Evolutionary conservation across 2,888 invertebrate genomes (phyloP).

Genomic region (Cataglyphis rosenhaueri): DNA sequence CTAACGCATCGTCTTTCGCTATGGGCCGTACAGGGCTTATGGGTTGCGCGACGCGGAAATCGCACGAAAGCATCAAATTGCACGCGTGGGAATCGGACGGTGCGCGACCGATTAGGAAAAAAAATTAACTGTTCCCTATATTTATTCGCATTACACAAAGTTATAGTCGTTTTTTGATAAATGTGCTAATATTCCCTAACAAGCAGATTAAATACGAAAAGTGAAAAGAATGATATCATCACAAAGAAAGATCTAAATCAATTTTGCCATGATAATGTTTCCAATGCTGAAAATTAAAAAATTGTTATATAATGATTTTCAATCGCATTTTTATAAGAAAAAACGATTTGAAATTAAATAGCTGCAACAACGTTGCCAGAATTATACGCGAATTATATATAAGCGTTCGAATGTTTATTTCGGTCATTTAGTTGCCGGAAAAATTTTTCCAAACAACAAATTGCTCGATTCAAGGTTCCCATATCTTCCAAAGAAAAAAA

Average conservation of each 20-base stretch:
- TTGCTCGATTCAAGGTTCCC: conserved; percentile 20
- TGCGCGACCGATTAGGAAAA: not conserved
- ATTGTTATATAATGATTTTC: not conserved
- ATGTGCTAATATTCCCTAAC: not conserved
- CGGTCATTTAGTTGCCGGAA: conserved; percentile 13
- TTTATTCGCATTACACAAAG: not conserved
- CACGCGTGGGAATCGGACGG: conserved; percentile 26
- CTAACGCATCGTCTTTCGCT: conserved; percentile 28
- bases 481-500: not conserved
- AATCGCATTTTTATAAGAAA: not conserved
- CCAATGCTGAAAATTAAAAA: not conserved
- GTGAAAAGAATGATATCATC: not conserved
- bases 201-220: not conserved
- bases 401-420: not conserved
- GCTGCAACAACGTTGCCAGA: not conserved
- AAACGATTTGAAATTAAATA: not conserved
- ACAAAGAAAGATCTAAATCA: not conserved
- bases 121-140: not conserved
- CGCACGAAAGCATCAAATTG: conserved; percentile 35
- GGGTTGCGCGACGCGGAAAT: conserved; percentile 36
- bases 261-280: not conserved
- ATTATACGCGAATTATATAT: not conserved
- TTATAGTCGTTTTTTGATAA: not conserved
- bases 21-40: conserved; percentile 13
- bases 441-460: conserved; percentile 1